phyloP scores from a whole-genome alignment of 1,140 invertebrate genomes.

The Brachionus sp. region DNA sequence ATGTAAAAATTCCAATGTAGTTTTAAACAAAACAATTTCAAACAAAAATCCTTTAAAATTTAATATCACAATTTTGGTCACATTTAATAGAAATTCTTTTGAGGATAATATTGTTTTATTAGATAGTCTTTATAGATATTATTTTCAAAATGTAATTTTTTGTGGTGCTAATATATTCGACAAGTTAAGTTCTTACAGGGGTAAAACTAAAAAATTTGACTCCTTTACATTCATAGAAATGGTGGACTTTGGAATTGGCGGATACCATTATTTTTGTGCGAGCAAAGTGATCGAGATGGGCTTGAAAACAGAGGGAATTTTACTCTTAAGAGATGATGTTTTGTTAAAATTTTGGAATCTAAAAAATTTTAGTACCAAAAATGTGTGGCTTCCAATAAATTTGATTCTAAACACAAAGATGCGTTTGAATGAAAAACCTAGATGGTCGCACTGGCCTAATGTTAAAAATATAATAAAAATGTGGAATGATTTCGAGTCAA shows the following conservation, averaged over 20 bases:
- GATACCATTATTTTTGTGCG: not conserved
- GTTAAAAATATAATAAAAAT: not conserved
- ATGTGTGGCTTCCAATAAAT: not conserved
- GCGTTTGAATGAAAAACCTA: not conserved
- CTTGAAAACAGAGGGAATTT: not conserved
- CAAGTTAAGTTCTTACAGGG: not conserved
- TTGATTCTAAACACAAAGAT: not conserved
- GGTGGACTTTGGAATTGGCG: not conserved
- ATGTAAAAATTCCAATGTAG: not conserved
- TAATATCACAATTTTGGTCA: not conserved
- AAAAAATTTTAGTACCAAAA: not conserved
- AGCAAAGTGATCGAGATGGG: not conserved
- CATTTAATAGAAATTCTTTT: not conserved
- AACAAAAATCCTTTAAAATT: not conserved
- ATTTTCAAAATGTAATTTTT: not conserved
- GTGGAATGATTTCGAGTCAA: not conserved
- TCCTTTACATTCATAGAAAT: not conserved
- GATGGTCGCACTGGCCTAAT: not conserved
- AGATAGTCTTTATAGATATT: not conserved
- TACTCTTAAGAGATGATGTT: not conserved
- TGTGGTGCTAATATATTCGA: not conserved
- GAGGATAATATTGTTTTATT: not conserved
- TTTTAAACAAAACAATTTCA: not conserved
- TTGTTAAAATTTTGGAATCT: not conserved
- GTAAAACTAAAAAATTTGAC: not conserved